Percentiles rank a stretch among this genome's conserved stretches.
Conservation (phyloP, 2,113 vertebrate species). For the Dendropsophus ebraccatus region DNA sequence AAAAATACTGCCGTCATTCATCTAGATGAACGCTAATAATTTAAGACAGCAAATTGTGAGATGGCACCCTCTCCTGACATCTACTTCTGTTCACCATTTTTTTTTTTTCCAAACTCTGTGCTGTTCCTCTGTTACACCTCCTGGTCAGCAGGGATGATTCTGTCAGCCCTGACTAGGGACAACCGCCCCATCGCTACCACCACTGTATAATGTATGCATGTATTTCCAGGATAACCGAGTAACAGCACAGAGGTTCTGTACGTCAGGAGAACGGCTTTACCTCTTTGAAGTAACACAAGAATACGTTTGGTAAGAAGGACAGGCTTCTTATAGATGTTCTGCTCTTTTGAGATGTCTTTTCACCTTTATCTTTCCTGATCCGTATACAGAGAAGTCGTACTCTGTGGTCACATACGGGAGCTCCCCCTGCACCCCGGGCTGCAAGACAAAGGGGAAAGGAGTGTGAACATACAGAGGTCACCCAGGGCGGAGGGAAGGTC, state of each 20-base stretch:
- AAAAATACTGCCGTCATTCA: neutral
- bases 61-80: no score
- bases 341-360: constrained; percentile 71
- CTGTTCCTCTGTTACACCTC: neutral
- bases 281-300: neutral
- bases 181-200: no score
- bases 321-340: neutral
- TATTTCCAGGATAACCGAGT: neutral
- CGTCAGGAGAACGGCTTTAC: neutral
- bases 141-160: neutral
- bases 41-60: neutral
- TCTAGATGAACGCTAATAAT: neutral
- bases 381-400: constrained; percentile 84
- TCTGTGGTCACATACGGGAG: constrained; percentile 86
- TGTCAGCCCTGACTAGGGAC: no score
- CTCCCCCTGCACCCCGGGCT: constrained; percentile 80
- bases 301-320: neutral
- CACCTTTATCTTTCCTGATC: constrained; percentile 83
- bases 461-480: neutral
- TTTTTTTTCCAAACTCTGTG: no score
- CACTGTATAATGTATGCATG: no score
- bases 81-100: no score
- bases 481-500: no score
- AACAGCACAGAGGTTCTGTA: neutral
- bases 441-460: constrained; percentile 41